These are phyloP conservation scores for Syrista parreyssii DNA, from an alignment of 2,888 invertebrate genomes.

Conservation along the genomic window DNA sequence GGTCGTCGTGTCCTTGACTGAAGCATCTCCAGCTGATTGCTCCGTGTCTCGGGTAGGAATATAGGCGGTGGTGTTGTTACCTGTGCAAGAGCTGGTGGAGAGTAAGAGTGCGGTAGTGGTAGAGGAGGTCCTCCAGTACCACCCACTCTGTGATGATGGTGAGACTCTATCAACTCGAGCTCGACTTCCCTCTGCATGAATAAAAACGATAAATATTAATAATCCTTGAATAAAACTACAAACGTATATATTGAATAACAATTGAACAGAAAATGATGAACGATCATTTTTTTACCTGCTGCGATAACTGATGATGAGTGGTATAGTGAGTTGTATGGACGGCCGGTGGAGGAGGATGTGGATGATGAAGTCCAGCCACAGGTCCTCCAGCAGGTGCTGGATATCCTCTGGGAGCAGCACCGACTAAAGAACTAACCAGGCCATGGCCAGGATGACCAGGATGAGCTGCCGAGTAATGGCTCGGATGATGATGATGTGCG, in stretches of 20 bases:
- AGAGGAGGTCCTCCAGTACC: conserved; percentile 61
- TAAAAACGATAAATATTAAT: conserved; percentile 4
- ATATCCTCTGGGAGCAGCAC: conserved; percentile 56
- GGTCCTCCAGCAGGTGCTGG: conserved; percentile 58
- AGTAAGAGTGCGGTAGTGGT: conserved; percentile 65
- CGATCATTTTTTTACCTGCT: conserved; percentile 46
- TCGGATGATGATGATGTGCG: conserved; percentile 56
- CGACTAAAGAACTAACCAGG: conserved; percentile 52
- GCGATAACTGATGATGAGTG: conserved; percentile 59
- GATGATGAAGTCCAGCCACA: conserved; percentile 55
- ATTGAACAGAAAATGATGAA: not conserved
- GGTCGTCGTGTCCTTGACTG: conserved; percentile 60
- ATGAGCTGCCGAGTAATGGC: conserved; percentile 55
- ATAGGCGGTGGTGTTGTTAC: conserved; percentile 68
- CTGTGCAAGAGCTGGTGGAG: conserved; percentile 66
- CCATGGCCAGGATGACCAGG: conserved; percentile 55
- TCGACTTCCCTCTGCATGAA: conserved; percentile 57
- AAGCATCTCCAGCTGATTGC: conserved; percentile 65
- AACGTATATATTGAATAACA: not conserved
- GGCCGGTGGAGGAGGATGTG: conserved; percentile 52
- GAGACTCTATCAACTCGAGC: conserved; percentile 56
- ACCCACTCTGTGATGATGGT: conserved; percentile 64
- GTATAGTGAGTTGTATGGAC: conserved; percentile 58
- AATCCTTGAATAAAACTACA: not conserved
- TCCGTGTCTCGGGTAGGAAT: conserved; percentile 64